Evolutionary conservation across 2,797 vertebrate genomes (phyloP).

Genomic region (Valencia hispanica): DNA sequence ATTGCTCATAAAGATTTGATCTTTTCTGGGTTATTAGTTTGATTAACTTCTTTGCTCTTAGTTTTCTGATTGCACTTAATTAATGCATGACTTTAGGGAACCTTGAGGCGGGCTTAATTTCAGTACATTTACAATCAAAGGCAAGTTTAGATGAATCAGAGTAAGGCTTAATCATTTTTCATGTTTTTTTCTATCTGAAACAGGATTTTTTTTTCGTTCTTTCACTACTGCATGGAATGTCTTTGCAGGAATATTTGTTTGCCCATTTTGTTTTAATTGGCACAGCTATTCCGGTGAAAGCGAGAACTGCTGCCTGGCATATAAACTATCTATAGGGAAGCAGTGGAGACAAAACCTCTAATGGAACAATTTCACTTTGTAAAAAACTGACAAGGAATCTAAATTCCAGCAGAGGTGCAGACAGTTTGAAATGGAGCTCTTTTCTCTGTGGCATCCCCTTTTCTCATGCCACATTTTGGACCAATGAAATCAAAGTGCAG

Average conservation of each 20-base stretch:
- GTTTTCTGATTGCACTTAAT: background rate
- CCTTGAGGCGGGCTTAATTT: background rate
- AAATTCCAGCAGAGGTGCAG: conserved; percentile 11
- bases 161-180: background rate
- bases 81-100: background rate
- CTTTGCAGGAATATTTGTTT: background rate
- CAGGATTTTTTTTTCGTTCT: background rate
- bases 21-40: background rate
- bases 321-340: conserved; percentile 15
- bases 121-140: background rate
- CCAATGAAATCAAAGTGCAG: conserved; percentile 39
- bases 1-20: conserved; percentile 8
- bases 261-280: background rate
- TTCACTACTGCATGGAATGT: background rate
- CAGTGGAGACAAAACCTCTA: conserved; percentile 14
- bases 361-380: background rate
- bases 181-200: background rate
- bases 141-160: conserved; percentile 1
- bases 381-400: conserved; percentile 6
- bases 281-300: background rate
- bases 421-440: conserved; percentile 11
- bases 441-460: conserved; percentile 2
- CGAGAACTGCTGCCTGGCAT: conserved; percentile 15
- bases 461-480: conserved; percentile 22
- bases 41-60: background rate